Base-by-base conservation (phyloP, 1,140 invertebrate genomes). In the Lanistes nyassanus region DNA sequence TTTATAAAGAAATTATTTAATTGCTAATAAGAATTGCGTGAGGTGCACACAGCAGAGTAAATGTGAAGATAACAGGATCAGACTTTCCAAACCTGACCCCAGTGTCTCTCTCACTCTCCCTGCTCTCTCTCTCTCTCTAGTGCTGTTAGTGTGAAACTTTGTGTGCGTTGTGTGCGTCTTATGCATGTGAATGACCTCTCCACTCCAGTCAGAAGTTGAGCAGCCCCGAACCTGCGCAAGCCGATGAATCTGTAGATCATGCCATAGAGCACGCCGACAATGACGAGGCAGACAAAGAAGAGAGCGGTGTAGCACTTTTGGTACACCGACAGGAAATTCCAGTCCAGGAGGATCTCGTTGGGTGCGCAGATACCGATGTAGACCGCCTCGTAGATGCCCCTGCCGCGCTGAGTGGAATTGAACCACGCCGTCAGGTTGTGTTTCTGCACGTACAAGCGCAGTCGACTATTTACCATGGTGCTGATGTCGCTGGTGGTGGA, bases 221-320 rank as follows among this genome's bases (percentile, higher is more conserved):
- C n/a, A n/a, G n/a, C n/a, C n/a, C n/a, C n/a, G n/a, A n/a, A 72
- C 70, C 42, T 80, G 34, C 68, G 68, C 53, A 66, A 74, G 42
- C 79, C 62, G 11, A 81, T 80, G 42, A 78, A 82, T 4, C 75
- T 64, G 51, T 81, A 83, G 51, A 83, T 82, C 13, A 82, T 47
- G 0, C 69, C 76, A 65, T 86, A 86, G n/a, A 86, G 78, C n/a
- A 83, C 51, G 13, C 77, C 79, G 0, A 86, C 82, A 9, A 79
- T 77, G 13, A 86, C 76, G 6, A 81, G 76, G 64, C 82, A 84
- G n/a, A 83, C 64, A 1, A 80, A 76, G 55, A 80, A 86, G 29
- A 86, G 74, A 1, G 79, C 76, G 6, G 80, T 78, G 74, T 86
- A 82, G 23, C 79, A 74, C n/a, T 71, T 82, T 56, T 79, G 78